A percentile compares a stretch with the other conserved stretches of the same genome.
Evolutionary conservation across 2,113 vertebrate genomes (phyloP).

Genomic region (Phoxinus phoxinus): DNA sequence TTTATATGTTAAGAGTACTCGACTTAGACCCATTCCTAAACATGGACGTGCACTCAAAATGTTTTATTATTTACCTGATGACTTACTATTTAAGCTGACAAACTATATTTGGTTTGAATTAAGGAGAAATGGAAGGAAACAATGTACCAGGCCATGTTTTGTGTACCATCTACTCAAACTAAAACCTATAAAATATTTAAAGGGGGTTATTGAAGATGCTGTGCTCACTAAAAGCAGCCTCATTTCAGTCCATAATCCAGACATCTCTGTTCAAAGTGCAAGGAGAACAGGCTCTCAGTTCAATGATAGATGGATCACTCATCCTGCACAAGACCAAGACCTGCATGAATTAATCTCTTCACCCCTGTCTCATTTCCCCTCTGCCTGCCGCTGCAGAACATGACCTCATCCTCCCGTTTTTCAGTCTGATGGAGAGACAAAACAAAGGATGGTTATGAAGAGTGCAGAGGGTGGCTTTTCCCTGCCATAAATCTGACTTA

Average conservation of each 20-base stretch:
- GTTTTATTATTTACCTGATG: background rate
- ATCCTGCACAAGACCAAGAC: slow-evolving; percentile 35
- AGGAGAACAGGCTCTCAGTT: background rate
- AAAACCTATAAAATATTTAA: slow-evolving; percentile 28
- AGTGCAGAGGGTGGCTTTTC: slow-evolving; percentile 15
- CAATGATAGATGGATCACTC: slow-evolving; percentile 36
- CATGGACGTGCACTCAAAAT: background rate
- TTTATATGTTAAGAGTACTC: background rate
- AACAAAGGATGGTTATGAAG: slow-evolving; percentile 3
- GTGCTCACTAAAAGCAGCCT: slow-evolving; percentile 13
- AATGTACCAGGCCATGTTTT: background rate
- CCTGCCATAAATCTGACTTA: slow-evolving; percentile 29
- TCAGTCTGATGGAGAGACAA: slow-evolving; percentile 1
- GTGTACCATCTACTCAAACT: slow-evolving; percentile 8
- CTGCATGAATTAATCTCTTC: slow-evolving; percentile 44
- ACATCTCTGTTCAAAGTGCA: background rate
- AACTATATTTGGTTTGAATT: slow-evolving; percentile 13
- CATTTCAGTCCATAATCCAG: slow-evolving; percentile 26
- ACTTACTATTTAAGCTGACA: background rate
- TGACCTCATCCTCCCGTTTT: slow-evolving; percentile 34
- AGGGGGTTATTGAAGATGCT: background rate
- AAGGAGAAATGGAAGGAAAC: background rate
- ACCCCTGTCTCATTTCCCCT: slow-evolving; percentile 26
- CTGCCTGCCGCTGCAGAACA: slow-evolving; percentile 23
- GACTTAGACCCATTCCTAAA: background rate